Percentiles rank a stretch among this genome's conserved stretches.
Evolutionary conservation across 2,797 vertebrate species (phyloP).

Genomic region (Scleropages formosus): DNA sequence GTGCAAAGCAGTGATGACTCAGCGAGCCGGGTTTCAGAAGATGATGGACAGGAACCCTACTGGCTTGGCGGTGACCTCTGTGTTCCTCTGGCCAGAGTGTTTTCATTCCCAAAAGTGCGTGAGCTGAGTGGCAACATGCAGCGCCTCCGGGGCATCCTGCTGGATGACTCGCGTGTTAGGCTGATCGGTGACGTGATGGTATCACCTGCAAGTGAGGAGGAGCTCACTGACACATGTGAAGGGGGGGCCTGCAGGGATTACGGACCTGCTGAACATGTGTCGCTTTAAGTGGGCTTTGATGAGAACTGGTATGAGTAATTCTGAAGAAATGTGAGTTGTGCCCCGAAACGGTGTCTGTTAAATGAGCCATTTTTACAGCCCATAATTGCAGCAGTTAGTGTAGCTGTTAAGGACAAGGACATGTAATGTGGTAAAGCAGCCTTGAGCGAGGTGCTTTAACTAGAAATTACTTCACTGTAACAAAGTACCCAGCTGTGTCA

Average conservation of each 20-base stretch:
- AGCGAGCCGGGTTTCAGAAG: constrained; percentile 32
- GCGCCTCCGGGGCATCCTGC: constrained; percentile 65
- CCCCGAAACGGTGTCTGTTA: background rate
- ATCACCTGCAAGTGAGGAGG: constrained; percentile 47
- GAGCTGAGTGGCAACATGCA: constrained; percentile 68
- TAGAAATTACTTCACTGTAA: too few relatives aligned
- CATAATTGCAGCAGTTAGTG: background rate
- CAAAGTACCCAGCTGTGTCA: too few relatives aligned
- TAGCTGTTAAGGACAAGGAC: too few relatives aligned
- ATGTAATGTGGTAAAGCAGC: too few relatives aligned
- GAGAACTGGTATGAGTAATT: constrained; percentile 62
- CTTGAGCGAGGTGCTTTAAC: too few relatives aligned
- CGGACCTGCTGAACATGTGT: background rate
- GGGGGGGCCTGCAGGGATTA: background rate
- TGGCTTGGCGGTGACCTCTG: constrained; percentile 57
- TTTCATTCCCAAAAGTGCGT: constrained; percentile 70
- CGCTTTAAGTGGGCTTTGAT: background rate
- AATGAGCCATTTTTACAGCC: background rate
- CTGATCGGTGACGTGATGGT: constrained; percentile 73
- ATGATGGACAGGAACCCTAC: constrained; percentile 46
- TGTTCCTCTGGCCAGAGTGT: constrained; percentile 75
- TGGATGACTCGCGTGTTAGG: constrained; percentile 52
- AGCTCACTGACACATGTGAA: constrained; percentile 35
- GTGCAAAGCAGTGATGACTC: background rate
- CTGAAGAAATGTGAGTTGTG: constrained; percentile 20